phyloP scores from a whole-genome alignment of 1,140 invertebrate species.

The Tetramorium parvispinum region DNA sequence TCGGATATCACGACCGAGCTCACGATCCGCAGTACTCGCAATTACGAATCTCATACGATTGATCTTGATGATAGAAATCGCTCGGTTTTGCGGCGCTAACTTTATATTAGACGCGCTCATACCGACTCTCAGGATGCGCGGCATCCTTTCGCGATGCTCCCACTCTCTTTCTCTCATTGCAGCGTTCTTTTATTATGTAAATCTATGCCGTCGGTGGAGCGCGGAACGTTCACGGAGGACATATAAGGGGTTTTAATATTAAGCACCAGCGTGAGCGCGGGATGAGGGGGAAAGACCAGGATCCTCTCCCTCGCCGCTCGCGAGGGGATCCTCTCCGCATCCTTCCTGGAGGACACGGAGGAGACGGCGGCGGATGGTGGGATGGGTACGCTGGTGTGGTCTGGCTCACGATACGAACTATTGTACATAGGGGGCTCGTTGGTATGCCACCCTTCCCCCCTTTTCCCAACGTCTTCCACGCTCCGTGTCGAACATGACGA shows the following conservation, averaged over 20 bases:
- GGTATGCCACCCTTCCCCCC: conserved; percentile 72
- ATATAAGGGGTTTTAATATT: conserved; percentile 82
- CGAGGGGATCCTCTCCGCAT: conserved; percentile 5
- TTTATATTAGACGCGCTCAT: conserved; percentile 2
- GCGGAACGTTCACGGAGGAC: conserved; percentile 52
- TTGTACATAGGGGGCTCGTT: conserved; percentile 74
- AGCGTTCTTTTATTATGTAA: conserved; percentile 81
- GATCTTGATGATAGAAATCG: background rate
- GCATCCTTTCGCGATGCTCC: conserved; percentile 72
- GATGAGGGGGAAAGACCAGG: background rate
- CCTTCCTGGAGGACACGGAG: background rate
- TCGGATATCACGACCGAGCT: background rate
- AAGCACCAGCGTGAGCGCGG: conserved; percentile 70
- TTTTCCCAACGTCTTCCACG: conserved; percentile 61
- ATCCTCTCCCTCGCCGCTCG: background rate
- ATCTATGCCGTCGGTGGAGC: conserved; percentile 76
- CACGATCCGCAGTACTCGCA: too few species aligned
- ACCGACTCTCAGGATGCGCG: conserved; percentile 46
- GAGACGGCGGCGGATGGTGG: background rate
- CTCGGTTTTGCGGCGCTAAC: background rate
- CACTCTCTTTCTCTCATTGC: background rate
- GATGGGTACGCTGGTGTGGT: conserved; percentile 33
- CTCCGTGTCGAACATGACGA: conserved; percentile 74
- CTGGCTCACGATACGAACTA: conserved; percentile 56
- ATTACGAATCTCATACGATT: background rate